Conservation (phyloP, 1,140 invertebrate genomes). For the Anastrepha obliqua region DNA sequence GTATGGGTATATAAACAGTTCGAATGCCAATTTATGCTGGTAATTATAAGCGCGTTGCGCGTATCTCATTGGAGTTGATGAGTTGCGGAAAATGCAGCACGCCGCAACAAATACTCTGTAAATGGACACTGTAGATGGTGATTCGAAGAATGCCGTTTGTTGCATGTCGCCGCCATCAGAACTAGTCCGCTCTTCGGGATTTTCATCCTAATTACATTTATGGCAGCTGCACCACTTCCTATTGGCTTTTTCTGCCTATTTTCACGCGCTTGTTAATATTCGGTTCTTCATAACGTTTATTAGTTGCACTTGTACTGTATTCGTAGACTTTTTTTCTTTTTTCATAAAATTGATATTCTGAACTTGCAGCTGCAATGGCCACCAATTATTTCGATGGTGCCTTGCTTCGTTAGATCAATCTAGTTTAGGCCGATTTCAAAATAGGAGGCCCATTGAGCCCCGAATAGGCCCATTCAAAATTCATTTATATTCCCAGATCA, state of each 20-base stretch:
- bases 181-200: constrained; percentile 12
- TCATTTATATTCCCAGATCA: too few relatives aligned
- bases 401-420: too few relatives aligned
- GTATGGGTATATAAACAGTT: background rate
- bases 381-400: too few relatives aligned
- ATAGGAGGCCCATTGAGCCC: too few relatives aligned
- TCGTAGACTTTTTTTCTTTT: too few relatives aligned
- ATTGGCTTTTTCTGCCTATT: background rate
- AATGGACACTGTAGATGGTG: background rate
- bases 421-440: too few relatives aligned
- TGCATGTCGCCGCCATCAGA: constrained; percentile 12
- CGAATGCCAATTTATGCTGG: background rate
- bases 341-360: background rate
- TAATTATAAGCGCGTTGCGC: constrained; percentile 40
- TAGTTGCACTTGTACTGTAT: too few relatives aligned
- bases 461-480: too few relatives aligned
- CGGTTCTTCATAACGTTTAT: background rate
- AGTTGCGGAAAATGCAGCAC: constrained; percentile 11
- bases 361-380: background rate
- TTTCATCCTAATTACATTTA: constrained; percentile 29
- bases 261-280: background rate
- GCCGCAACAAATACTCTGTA: background rate
- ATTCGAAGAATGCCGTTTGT: background rate
- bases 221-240: constrained; percentile 23
- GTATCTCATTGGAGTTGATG: constrained; percentile 37